Evolutionary conservation across 1,140 invertebrate genomes (phyloP), one percentile per base, ranked within the genome.

Genomic region (Cherax quadricarinatus): DNA sequence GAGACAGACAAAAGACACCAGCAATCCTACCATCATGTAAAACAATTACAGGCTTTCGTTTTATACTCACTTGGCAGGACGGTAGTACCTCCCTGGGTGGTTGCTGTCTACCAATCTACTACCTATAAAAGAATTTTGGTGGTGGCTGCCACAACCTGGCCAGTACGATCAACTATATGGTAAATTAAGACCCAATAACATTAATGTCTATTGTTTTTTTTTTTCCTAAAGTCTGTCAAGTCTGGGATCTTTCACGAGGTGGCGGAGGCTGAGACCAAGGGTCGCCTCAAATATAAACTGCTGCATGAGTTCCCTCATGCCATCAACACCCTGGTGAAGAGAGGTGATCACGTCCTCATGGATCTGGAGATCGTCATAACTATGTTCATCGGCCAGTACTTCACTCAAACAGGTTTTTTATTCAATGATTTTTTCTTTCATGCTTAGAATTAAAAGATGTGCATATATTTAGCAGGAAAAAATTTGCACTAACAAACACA

Each of bases 311-410:
- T 83, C 24, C 53, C 12, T 21, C 41, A 41, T 48, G 53, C 48
- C 49, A 6, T 83, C 12, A 51, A 53, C 81, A 83, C 24, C 21
- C 81, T 83, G 51, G 41, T 83, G 81, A 53, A 57, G 51, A 10
- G 81, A n/a, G 57, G 81, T 9, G 81, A 83, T 49, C 81, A 83
- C n/a, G 81, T 83, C 18, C 49, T 83, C 12, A 51, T 83, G 9
- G 81, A 83, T n/a, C 16, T 83, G 81, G 81, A 83, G 41, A 53
- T 83, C 0, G 18, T 83, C 10, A 83, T 53, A 10, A 83, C n/a
- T 24, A 1, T 83, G 49, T 53, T 83, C 49, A 30, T 83, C 0
- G 81, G 81, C 2, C 41, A 21, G n/a, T 48, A 83, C 81, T 83
- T 83, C 24, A 83, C 81, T 18, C 24, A 24, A 51, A 16, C 49